These are phyloP conservation scores for Bimastos eiseni DNA, from an alignment of 2,888 invertebrate species.

Conservation along the genomic window DNA sequence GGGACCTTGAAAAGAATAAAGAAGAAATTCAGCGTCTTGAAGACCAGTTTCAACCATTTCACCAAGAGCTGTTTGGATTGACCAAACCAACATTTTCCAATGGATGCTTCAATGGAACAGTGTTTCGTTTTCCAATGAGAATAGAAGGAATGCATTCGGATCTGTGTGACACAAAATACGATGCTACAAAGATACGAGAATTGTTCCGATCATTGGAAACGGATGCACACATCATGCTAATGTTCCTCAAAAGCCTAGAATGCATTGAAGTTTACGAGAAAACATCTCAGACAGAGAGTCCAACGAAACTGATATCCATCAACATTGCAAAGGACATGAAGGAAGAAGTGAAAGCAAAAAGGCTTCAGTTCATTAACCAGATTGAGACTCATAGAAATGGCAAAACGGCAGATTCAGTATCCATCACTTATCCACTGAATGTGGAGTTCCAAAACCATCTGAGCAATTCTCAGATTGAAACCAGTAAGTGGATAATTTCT, in stretches of 20 bases:
- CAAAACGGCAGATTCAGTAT: background rate
- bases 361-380: background rate
- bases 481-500: slow-evolving; percentile 28
- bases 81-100: slow-evolving; percentile 34
- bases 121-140: slow-evolving; percentile 57
- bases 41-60: slow-evolving; percentile 47
- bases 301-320: slow-evolving; percentile 15
- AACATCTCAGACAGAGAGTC: background rate
- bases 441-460: slow-evolving; percentile 40
- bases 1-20: slow-evolving; percentile 40
- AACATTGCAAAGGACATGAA: background rate
- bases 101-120: slow-evolving; percentile 49
- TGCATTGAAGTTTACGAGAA: slow-evolving; percentile 33
- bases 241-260: slow-evolving; percentile 54
- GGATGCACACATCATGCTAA: slow-evolving; percentile 48
- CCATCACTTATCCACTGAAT: background rate
- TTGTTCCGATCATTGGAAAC: slow-evolving; percentile 49
- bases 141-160: slow-evolving; percentile 43
- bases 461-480: background rate
- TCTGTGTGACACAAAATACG: slow-evolving; percentile 49
- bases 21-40: slow-evolving; percentile 33
- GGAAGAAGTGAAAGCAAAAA: background rate
- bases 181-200: slow-evolving; percentile 44
- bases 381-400: background rate
- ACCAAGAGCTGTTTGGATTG: slow-evolving; percentile 47